Conservation (phyloP, 1,140 invertebrate genomes). For the Sogatella furcifera region DNA sequence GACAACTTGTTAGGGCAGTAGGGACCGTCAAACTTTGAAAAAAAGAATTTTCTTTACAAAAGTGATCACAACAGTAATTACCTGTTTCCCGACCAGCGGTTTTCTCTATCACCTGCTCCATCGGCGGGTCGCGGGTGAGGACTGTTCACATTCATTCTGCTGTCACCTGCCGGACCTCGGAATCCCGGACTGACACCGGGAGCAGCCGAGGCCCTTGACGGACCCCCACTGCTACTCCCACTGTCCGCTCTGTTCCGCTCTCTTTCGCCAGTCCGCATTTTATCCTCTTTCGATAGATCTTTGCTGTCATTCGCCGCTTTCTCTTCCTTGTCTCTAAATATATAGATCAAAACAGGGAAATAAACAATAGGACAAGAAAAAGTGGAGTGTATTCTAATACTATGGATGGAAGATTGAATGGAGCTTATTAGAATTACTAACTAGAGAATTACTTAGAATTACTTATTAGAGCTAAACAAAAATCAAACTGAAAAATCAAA, state of each 20-base stretch:
- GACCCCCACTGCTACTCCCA: not conserved
- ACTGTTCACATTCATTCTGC: not conserved
- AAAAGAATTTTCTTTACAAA: too few relatives aligned
- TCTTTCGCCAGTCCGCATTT: conserved; percentile 1
- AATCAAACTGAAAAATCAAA: too few relatives aligned
- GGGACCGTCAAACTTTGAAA: too few relatives aligned
- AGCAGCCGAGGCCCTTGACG: not conserved
- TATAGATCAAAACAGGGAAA: not conserved
- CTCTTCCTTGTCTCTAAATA: not conserved
- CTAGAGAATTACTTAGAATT: too few relatives aligned
- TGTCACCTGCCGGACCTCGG: not conserved
- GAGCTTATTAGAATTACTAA: too few relatives aligned
- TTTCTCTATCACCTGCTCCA: conserved; percentile 27
- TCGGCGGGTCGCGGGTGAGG: conserved; percentile 1
- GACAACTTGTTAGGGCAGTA: too few relatives aligned
- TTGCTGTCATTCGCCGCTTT: conserved; percentile 11
- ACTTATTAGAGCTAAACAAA: too few relatives aligned
- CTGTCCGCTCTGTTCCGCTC: conserved; percentile 4
- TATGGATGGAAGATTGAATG: too few relatives aligned
- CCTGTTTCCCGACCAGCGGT: conserved; percentile 12
- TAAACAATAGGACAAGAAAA: not conserved
- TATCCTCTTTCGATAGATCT: conserved; percentile 8
- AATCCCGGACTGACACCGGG: not conserved
- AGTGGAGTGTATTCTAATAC: not conserved
- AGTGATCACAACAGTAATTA: not conserved